Evolutionary conservation across 2,113 vertebrate genomes (phyloP).

Genomic region (Catharus minimus): DNA sequence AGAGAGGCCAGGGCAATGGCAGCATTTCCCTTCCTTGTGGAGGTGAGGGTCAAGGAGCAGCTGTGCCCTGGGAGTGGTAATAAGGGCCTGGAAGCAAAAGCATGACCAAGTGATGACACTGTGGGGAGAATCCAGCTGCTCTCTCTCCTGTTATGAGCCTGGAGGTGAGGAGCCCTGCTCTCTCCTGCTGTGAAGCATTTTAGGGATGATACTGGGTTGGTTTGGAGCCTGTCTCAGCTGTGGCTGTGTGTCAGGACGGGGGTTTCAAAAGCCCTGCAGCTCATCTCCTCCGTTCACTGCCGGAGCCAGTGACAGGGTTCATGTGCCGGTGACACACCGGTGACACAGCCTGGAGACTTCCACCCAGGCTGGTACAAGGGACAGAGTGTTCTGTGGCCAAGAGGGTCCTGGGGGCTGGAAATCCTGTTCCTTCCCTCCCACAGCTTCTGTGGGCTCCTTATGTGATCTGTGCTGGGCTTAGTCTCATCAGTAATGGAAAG

Average conservation of each 20-base stretch:
- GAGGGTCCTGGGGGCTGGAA: neutral
- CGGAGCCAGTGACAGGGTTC: accelerated
- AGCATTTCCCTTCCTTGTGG: accelerated
- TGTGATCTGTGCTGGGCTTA: neutral
- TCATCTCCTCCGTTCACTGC: accelerated
- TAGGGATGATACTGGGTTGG: neutral
- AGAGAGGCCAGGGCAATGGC: neutral
- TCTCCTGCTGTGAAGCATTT: neutral
- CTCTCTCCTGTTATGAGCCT: neutral
- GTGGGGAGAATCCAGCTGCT: accelerated
- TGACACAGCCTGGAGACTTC: neutral
- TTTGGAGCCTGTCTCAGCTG: neutral
- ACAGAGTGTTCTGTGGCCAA: neutral
- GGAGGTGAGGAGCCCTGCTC: neutral
- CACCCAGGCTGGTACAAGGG: accelerated
- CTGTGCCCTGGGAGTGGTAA: neutral
- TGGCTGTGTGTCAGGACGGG: neutral
- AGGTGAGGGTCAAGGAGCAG: neutral
- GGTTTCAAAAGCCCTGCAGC: neutral
- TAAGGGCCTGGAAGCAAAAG: neutral
- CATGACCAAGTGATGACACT: accelerated
- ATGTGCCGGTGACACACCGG: accelerated
- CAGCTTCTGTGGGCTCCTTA: neutral
- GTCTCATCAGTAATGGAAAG: neutral
- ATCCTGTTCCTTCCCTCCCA: neutral